Conservation (phyloP, 2,113 vertebrate species). For the Dromas ardeola region DNA sequence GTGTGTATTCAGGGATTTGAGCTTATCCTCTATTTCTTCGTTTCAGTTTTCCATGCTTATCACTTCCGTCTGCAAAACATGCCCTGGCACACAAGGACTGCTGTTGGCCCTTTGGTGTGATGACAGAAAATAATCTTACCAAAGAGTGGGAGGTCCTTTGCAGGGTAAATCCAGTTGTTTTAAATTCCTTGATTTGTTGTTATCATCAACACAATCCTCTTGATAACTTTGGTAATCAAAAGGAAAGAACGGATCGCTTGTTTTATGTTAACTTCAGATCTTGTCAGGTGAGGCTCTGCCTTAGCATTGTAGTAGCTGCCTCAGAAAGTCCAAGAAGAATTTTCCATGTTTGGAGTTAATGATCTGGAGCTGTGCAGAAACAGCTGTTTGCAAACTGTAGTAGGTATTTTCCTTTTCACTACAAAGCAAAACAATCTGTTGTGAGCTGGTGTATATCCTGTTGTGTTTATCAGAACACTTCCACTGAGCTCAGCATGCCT, state of each 20-base stretch:
- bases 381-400: neutral
- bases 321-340: neutral
- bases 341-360: neutral
- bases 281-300: neutral
- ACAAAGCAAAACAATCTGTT: neutral
- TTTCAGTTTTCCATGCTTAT: neutral
- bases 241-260: neutral
- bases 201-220: neutral
- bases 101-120: neutral
- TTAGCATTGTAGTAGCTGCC: neutral
- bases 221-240: neutral
- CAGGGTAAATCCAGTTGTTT: neutral
- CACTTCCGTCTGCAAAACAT: neutral
- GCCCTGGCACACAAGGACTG: neutral
- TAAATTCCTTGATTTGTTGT: neutral
- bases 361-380: neutral
- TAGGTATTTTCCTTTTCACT: neutral
- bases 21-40: neutral
- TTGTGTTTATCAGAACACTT: neutral
- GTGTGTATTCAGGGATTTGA: rapidly evolving
- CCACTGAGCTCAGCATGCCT: neutral
- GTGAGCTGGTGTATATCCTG: neutral
- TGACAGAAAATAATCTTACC: neutral
- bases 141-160: neutral
- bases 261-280: neutral